phyloP scores from a whole-genome alignment of 2,797 vertebrate species.

The Tolypeutes matacus region DNA sequence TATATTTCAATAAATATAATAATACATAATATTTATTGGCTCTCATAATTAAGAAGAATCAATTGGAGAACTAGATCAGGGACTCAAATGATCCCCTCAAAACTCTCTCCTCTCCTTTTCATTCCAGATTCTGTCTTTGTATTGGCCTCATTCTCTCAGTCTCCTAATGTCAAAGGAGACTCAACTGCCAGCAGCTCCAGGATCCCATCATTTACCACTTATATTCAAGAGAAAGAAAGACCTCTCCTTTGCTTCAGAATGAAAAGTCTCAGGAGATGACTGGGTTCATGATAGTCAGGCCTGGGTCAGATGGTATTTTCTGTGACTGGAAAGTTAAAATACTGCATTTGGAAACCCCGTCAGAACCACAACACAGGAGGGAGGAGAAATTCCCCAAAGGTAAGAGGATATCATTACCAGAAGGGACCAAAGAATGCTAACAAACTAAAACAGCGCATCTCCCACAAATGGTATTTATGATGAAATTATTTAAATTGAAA shows the following conservation, averaged over 20 bases:
- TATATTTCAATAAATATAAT: no score
- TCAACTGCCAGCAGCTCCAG: not conserved
- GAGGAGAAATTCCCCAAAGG: not conserved
- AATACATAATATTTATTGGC: not conserved
- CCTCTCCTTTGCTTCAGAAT: not conserved
- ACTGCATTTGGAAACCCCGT: constrained; percentile 5
- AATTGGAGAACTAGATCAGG: not conserved
- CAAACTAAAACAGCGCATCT: constrained; percentile 47
- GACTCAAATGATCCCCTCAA: not conserved
- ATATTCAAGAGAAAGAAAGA: not conserved
- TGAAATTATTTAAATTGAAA: constrained; percentile 54
- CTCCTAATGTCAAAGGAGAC: not conserved
- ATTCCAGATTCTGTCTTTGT: constrained; percentile 18
- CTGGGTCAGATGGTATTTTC: constrained; percentile 9
- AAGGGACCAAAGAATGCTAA: not conserved
- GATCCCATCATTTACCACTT: not conserved
- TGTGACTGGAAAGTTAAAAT: not conserved
- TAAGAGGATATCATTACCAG: constrained; percentile 12
- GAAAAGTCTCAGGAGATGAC: not conserved
- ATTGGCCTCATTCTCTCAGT: not conserved
- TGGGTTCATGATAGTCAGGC: not conserved
- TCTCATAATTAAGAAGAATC: not conserved
- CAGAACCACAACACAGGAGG: not conserved
- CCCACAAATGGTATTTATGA: constrained; percentile 41
- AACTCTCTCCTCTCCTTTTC: not conserved